These are phyloP conservation scores for Pilophorus perplexus DNA, from an alignment of 2,888 invertebrate species.

Conservation along the genomic window DNA sequence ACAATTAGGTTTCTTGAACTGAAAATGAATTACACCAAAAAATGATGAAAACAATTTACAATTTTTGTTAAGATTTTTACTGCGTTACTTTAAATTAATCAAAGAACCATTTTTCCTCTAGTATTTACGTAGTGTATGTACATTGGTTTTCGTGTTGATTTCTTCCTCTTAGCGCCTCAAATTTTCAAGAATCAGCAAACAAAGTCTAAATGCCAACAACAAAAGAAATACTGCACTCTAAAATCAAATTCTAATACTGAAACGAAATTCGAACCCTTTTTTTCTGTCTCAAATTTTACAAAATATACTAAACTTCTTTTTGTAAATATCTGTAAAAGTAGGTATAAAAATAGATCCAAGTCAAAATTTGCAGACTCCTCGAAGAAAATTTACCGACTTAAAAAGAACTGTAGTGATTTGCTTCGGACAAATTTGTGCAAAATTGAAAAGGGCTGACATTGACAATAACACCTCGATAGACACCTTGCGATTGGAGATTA, in stretches of 20 bases:
- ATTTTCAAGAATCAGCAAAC: neutral
- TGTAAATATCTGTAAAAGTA: too few relatives aligned
- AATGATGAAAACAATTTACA: slow-evolving; percentile 36
- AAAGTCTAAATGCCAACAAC: neutral
- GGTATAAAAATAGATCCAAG: slow-evolving; percentile 33
- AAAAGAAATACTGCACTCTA: neutral
- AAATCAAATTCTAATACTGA: slow-evolving; percentile 23
- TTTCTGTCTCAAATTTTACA: slow-evolving; percentile 1
- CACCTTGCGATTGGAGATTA: too few relatives aligned
- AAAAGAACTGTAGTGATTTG: too few relatives aligned
- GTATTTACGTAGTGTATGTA: slow-evolving; percentile 19
- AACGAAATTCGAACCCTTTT: neutral
- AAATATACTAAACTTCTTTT: neutral
- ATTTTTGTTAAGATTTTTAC: neutral
- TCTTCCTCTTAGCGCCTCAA: neutral
- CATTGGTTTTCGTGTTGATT: slow-evolving; percentile 9
- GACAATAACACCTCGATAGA: neutral
- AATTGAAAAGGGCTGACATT: too few relatives aligned
- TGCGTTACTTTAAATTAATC: slow-evolving; percentile 5
- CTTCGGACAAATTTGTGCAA: too few relatives aligned
- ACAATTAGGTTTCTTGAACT: slow-evolving; percentile 12
- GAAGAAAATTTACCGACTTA: too few relatives aligned
- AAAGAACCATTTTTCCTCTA: slow-evolving; percentile 9
- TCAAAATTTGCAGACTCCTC: slow-evolving; percentile 15
- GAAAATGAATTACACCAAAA: slow-evolving; percentile 37